Base-by-base conservation (phyloP, 2,888 invertebrate genomes). In the Limnephilus rhombicus region DNA sequence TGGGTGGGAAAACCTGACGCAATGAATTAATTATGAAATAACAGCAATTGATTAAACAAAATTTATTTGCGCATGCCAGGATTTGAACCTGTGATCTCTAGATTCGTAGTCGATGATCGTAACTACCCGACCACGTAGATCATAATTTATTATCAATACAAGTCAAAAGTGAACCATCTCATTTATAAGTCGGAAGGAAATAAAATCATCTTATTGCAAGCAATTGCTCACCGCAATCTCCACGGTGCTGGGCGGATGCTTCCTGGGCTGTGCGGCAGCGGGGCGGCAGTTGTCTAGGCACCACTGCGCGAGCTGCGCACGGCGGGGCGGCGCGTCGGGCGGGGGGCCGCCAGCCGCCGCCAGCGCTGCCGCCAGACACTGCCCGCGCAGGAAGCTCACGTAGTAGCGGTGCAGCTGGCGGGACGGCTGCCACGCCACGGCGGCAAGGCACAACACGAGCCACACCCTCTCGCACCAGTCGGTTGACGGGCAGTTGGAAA, bases 231-330 rank as follows among this genome's bases (percentile, higher is more conserved):
- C 98, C 90, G 99, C 98, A 90, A 99, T 98, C 96, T 99, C 99
- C 4, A 99, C 98, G 80, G 98, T 98, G 80, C 99, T 99, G 0
- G 99, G 99, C 82, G 99, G 98, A 95, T 98, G 97, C 94, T 98
- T 97, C 82, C 99, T 95, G 2, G 98, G 98, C 82, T 97, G 97
- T 5, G 98, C 98, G 95, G 98, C 98, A 7, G 98, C 98, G 93
- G 98, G 98, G 94, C 98, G 97, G 94, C 99, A 98, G 96, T 99
- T 99, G 94, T 99, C 99, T 91, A 99, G 96, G 95, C 99, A 99
- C 98, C 99, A 99, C 95, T 98, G 98, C 15, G 99, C 98, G 94
- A 98, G 99, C 95, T 99, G 98, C 12, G 97, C 96, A 37, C 98
- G 95, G 29, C 93, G 82, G 49, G 93, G 92, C 15, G 93, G 81